These are phyloP conservation scores for Thripadectes ignobilis DNA, from an alignment of 2,797 vertebrate genomes.

Conservation along the genomic window DNA sequence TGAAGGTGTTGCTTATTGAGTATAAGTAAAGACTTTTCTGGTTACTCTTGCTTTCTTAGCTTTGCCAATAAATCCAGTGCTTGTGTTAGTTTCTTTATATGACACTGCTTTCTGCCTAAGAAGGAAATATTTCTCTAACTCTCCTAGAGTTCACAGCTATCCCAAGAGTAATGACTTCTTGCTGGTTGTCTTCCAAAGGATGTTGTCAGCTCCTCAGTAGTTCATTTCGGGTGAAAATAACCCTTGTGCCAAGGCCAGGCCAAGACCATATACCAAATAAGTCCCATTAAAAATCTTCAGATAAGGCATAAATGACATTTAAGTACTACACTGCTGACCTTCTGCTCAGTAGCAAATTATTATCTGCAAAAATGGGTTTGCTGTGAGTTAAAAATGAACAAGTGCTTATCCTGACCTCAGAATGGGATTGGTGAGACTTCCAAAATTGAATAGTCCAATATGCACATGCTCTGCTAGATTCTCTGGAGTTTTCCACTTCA, in stretches of 20 bases:
- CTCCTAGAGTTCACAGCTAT: conserved; percentile 52
- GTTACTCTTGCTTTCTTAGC: background rate
- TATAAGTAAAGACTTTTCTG: conserved; percentile 16
- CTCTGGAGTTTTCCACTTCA: background rate
- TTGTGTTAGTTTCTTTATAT: background rate
- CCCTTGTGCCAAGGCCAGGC: background rate
- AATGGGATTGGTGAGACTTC: background rate
- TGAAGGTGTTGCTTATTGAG: background rate
- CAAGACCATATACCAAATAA: conserved; percentile 54
- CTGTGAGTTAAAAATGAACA: background rate
- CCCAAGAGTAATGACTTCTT: conserved; percentile 59
- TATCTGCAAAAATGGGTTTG: background rate
- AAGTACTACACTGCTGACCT: background rate
- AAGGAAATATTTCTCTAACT: conserved; percentile 52
- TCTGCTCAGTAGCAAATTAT: background rate
- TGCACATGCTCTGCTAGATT: background rate
- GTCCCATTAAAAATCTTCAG: conserved; percentile 43
- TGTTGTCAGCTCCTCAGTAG: conserved; percentile 54
- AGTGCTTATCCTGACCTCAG: background rate
- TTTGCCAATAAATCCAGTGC: background rate
- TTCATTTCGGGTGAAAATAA: conserved; percentile 60
- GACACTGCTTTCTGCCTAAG: conserved; percentile 60
- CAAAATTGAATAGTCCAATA: background rate
- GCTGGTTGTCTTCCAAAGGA: conserved; percentile 54
- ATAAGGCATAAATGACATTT: conserved; percentile 32